phyloP scores from a whole-genome alignment of 2,113 vertebrate genomes.

The Tachysurus vachellii region DNA sequence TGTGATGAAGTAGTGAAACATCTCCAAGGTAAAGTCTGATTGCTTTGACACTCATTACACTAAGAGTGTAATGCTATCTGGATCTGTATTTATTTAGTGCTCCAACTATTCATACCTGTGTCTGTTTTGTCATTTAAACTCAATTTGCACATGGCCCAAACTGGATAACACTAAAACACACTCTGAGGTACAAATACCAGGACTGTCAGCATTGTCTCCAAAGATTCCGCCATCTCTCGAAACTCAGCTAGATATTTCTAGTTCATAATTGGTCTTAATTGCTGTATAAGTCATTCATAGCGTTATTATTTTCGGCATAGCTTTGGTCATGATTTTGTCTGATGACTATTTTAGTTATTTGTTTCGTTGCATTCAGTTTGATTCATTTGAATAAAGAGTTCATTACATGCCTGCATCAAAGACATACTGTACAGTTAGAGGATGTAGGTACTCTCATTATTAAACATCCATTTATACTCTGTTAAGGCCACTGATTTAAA shows the following conservation, averaged over 20 bases:
- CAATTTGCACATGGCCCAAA: not conserved
- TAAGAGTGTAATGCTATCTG: not conserved
- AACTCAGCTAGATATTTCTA: not conserved
- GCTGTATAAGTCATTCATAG: not conserved
- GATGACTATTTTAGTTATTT: not conserved
- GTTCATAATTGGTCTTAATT: not conserved
- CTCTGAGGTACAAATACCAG: not conserved
- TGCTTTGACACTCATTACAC: not conserved
- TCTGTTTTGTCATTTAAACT: not conserved
- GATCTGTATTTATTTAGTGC: not conserved
- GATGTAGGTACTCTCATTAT: conserved; percentile 65
- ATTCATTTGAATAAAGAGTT: not conserved
- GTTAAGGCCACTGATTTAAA: conserved; percentile 11
- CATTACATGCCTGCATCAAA: not conserved
- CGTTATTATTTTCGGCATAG: not conserved
- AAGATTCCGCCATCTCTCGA: not conserved
- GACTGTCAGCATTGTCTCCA: not conserved
- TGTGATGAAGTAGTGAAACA: not conserved
- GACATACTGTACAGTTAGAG: not conserved
- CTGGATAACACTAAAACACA: not conserved
- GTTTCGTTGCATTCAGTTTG: not conserved
- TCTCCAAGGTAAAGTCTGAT: not conserved
- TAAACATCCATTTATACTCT: conserved; percentile 67
- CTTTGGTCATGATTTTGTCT: not conserved
- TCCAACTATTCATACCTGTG: not conserved